Evolutionary conservation across 2,797 vertebrate genomes (phyloP).

Genomic region (Oryzias dopingdopingensis): DNA sequence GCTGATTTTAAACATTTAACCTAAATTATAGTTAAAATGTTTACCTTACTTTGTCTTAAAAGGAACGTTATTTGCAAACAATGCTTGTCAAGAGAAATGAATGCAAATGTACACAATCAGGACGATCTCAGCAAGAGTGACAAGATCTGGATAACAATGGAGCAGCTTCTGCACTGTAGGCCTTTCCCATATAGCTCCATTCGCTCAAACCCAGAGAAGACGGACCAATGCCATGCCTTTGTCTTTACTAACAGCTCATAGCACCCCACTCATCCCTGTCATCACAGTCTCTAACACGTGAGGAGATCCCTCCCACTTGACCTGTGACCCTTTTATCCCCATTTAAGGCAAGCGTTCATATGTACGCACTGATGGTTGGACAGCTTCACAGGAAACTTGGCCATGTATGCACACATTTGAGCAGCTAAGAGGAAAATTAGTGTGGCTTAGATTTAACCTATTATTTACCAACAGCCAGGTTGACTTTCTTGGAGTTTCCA

Average conservation of each 20-base stretch:
- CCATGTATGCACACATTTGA: slow-evolving; percentile 15
- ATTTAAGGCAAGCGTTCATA: slow-evolving; percentile 23
- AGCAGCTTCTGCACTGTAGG: background rate
- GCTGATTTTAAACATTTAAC: no score
- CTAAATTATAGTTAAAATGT: no score
- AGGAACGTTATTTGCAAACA: background rate
- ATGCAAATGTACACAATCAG: background rate
- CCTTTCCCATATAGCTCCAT: slow-evolving; percentile 18
- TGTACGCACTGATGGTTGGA: slow-evolving; percentile 11
- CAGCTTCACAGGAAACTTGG: slow-evolving; percentile 1
- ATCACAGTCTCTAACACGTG: slow-evolving; percentile 51
- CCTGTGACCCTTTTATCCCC: slow-evolving; percentile 23
- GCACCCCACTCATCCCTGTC: slow-evolving; percentile 24
- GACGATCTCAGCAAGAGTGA: background rate
- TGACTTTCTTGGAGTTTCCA: slow-evolving; percentile 43
- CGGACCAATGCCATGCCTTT: slow-evolving; percentile 40
- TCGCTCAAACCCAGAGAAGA: slow-evolving; percentile 32
- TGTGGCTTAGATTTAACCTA: slow-evolving; percentile 1
- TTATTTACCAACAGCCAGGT: background rate
- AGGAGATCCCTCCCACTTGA: slow-evolving; percentile 39
- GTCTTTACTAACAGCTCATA: slow-evolving; percentile 48
- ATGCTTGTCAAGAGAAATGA: background rate
- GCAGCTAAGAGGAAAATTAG: slow-evolving; percentile 30
- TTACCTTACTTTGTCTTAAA: no score
- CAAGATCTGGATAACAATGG: slow-evolving; percentile 17